Evolutionary conservation across 2,888 invertebrate species (phyloP).

Genomic region (Plusia festucae): DNA sequence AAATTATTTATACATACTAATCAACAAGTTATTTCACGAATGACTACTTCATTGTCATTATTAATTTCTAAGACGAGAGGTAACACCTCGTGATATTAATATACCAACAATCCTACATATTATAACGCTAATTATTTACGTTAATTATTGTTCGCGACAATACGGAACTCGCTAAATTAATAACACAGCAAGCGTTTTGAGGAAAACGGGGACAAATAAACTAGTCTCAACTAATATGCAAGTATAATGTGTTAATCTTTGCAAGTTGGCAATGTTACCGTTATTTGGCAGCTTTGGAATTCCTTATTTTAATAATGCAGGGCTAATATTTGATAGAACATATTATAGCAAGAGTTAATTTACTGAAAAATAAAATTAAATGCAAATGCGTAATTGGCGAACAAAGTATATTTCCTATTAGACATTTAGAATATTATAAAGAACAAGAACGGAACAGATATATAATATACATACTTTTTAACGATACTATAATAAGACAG

Average conservation of each 20-base stretch:
- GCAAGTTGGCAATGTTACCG: slow-evolving; percentile 18
- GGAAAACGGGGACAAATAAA: slow-evolving; percentile 26
- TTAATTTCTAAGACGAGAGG: not conserved
- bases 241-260: slow-evolving; percentile 40
- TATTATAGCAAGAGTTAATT: not conserved
- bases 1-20: no score
- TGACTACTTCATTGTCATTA: not conserved
- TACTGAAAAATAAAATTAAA: not conserved
- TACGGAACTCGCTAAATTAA: slow-evolving; percentile 22
- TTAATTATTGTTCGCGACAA: not conserved
- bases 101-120: no score
- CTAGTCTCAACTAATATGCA: slow-evolving; percentile 44
- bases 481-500: no score
- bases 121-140: not conserved
- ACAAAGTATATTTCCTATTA: no score
- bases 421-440: no score
- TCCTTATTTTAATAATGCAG: not conserved
- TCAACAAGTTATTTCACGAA: no score
- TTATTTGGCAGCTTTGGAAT: slow-evolving; percentile 7
- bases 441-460: no score
- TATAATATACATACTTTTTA: no score
- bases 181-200: slow-evolving; percentile 15
- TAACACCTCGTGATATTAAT: slow-evolving; percentile 1
- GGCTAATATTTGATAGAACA: not conserved
- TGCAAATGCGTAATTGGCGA: no score